Base-by-base conservation (phyloP, 2,888 invertebrate genomes). In the Aporophyla lueneburgensis region DNA sequence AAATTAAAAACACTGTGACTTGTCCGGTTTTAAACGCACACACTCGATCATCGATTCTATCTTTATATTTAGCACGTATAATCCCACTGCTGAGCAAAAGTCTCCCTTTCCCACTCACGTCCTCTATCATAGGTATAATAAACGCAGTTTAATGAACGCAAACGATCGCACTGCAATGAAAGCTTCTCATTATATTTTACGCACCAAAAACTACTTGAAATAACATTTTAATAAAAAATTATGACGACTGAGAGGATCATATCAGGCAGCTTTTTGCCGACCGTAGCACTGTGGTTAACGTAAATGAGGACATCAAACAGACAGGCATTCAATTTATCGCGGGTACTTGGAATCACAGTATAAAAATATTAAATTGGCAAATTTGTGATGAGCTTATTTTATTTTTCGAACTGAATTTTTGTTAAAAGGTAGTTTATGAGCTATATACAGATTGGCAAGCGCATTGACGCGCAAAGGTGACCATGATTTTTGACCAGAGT, bases 281-380 rank as follows among this genome's bases (percentile, higher is more conserved):
- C 71, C 84, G 87, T 87, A 84, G 84, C 80, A 70, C 65, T 63
- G 82, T 86, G 87, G 88, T 89, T 91, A 90, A 88, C 86, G 84
- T 78, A 81, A 90, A 90, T 88, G 79, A 84, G 76, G 80, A 76
- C 84, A 82, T 89, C 86, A 89, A 91, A 81, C 83, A 77, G 86
- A 76, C 80, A 69, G 84, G 80, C 76, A 74, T 81, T 54, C 27
- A 87, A 86, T 89, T 90, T 88, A 86, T 87, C 72, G 73, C 33
- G 16, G 19, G 7, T 19, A 6, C 7, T 43, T 49, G 33, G 9
- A 74, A 4, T 21, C 27, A 27, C 1, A 5, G 10, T 33, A 58
- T 51, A 19, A 40, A 70, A 69, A 24, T 14, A 53, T 62, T 43
- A 19, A 51, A 12, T 24, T 62, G 43, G 19, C 58, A 51, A 49